A percentile compares a stretch with the other conserved stretches of the same genome.
These are phyloP conservation scores for Anniella stebbinsi DNA, from an alignment of 2,797 vertebrate species.

Conservation along the genomic window DNA sequence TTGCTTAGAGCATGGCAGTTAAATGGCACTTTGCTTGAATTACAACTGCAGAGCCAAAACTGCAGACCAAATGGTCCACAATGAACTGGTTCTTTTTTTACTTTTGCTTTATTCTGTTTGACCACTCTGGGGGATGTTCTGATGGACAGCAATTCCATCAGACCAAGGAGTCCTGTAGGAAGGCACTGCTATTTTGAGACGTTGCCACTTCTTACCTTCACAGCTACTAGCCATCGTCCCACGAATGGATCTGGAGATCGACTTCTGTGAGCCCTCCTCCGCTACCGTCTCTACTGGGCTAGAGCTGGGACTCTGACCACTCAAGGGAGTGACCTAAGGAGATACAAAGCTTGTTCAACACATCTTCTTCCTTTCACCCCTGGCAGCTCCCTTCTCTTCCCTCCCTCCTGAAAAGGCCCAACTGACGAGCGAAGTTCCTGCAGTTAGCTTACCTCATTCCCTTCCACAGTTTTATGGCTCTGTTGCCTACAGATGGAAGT, in stretches of 20 bases:
- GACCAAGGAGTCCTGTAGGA: not conserved
- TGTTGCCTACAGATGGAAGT: conserved; percentile 92
- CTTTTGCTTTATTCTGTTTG: not conserved
- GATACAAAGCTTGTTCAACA: not conserved
- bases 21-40: not conserved
- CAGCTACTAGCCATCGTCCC: conserved; percentile 92
- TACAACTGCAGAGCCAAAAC: not conserved
- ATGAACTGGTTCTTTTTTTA: not conserved
- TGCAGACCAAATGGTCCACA: not conserved
- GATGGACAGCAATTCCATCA: not conserved
- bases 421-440: not conserved
- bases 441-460: conserved; percentile 83
- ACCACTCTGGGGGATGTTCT: not conserved
- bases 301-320: conserved; percentile 80
- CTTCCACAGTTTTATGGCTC: conserved; percentile 89
- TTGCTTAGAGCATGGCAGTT: not conserved
- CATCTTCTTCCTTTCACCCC: rapidly evolving
- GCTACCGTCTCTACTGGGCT: conserved; percentile 86
- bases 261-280: conserved; percentile 91
- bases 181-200: not conserved
- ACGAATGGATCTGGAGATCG: conserved; percentile 86
- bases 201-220: conserved; percentile 84
- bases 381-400: not conserved
- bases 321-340: conserved; percentile 80
- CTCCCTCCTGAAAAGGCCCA: rapidly evolving